Base-by-base conservation (phyloP, 2,797 vertebrate species). In the Adelosebastes latens region DNA sequence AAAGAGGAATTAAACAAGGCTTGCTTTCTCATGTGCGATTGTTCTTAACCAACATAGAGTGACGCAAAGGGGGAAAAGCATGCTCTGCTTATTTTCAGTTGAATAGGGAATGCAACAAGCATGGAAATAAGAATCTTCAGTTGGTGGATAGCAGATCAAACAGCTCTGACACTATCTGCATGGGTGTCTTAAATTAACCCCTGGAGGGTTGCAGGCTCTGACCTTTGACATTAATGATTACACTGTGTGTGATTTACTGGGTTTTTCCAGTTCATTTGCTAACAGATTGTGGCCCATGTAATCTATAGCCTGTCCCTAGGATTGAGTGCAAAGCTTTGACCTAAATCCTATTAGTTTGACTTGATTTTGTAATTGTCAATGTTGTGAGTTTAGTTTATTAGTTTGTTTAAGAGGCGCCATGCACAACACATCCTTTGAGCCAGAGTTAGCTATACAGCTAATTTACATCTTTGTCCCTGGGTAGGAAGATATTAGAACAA, bases 1-100 rank as follows among this genome's bases (percentile, higher is more conserved):
- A 74, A 69, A 68, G 69, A 88, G 68, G 56, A 84, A 85, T 77
- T 67, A 75, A 81, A 77, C 11, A 68, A 60, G 65, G 29, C 52
- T 64, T 71, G 24, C 80, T 72, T 78, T 84, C 63, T 76, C 52
- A 77, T 64, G 59, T 73, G 77, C 36, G 75, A 85, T 80, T 72
- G 74, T 56, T 86, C n/a, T 75, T 61, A 89, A 86, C 83, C 39
- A 42, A 42, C 39, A 42, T 42, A 42, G 39, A 42, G 39, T 42
- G 39, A 42, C 42, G 78, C 79, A 20, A 6, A 11, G 59, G 56
- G 64, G 72, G 39, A 81, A 82, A 73, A 80, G 63, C 82, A 86
- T 60, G 85, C 73, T 83, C 77, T 83, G 70, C 75, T 84, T 83
- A 66, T 72, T 82, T 53, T 20, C 39, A 39, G 0, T 39, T 39